Percentiles rank a stretch among this genome's conserved stretches.
These are phyloP conservation scores for Drosophila acutilabella DNA, from an alignment of 2,888 invertebrate species.

Conservation along the genomic window DNA sequence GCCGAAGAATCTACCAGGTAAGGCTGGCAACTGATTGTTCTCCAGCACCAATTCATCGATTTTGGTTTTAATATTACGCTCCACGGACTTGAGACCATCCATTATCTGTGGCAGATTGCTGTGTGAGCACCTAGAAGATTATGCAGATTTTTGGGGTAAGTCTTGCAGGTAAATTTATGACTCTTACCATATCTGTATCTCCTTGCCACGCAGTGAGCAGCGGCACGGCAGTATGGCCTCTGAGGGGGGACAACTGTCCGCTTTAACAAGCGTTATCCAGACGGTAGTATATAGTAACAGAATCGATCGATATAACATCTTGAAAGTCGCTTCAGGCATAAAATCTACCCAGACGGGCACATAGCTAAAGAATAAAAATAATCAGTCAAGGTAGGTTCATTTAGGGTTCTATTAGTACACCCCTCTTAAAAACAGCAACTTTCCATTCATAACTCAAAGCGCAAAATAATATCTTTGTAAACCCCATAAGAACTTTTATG, in stretches of 20 bases:
- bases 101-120: slow-evolving; percentile 92
- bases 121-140: slow-evolving; percentile 93
- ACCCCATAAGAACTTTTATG: background rate
- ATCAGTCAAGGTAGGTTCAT: background rate
- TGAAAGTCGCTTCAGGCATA: slow-evolving; percentile 30
- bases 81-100: slow-evolving; percentile 89
- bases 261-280: slow-evolving; percentile 36
- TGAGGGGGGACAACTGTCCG: slow-evolving; percentile 89
- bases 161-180: rapidly evolving
- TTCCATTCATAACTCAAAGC: background rate
- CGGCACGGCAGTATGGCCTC: slow-evolving; percentile 93
- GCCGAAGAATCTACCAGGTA: slow-evolving; percentile 93
- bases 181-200: slow-evolving; percentile 93
- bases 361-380: slow-evolving; percentile 48
- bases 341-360: slow-evolving; percentile 22
- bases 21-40: slow-evolving; percentile 93
- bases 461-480: background rate
- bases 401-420: too few species aligned
- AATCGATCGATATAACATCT: slow-evolving; percentile 56
- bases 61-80: slow-evolving; percentile 88
- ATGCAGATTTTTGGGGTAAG: rapidly evolving
- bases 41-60: slow-evolving; percentile 95
- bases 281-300: slow-evolving; percentile 44
- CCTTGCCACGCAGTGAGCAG: slow-evolving; percentile 91
- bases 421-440: too few species aligned